These are phyloP conservation scores for Agonopterix heracliana DNA, from an alignment of 2,888 invertebrate genomes.

Conservation along the genomic window DNA sequence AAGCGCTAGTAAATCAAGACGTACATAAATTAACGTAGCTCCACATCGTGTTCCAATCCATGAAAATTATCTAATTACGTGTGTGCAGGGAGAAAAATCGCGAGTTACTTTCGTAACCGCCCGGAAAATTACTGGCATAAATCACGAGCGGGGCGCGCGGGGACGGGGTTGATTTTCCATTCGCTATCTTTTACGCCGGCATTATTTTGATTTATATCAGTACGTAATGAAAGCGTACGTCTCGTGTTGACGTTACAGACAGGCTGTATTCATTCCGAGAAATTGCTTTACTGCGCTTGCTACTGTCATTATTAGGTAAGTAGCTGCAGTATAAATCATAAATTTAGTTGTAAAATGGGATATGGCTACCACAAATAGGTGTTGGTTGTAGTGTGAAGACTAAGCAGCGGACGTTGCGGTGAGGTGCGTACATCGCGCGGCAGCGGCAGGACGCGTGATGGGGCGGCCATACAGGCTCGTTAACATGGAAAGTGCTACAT, in stretches of 20 bases:
- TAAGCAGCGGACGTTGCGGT: slow-evolving; percentile 57
- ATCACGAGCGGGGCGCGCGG: slow-evolving; percentile 42
- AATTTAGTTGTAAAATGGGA: slow-evolving; percentile 49
- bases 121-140: slow-evolving; percentile 73
- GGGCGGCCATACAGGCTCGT: slow-evolving; percentile 46
- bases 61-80: slow-evolving; percentile 73
- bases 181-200: slow-evolving; percentile 70
- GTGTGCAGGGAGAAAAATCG: slow-evolving; percentile 69
- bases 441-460: slow-evolving; percentile 33
- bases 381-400: slow-evolving; percentile 43
- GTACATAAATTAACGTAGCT: slow-evolving; percentile 22
- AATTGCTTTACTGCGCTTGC: slow-evolving; percentile 32
- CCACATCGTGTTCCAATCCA: slow-evolving; percentile 39
- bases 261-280: slow-evolving; percentile 46
- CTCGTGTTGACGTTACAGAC: slow-evolving; percentile 57
- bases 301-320: slow-evolving; percentile 45
- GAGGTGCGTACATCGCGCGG: slow-evolving; percentile 7
- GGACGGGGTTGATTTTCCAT: slow-evolving; percentile 67
- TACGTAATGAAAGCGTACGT: slow-evolving; percentile 71
- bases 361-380: slow-evolving; percentile 58
- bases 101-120: slow-evolving; percentile 71
- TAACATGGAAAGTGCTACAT: slow-evolving; percentile 60
- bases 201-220: slow-evolving; percentile 74
- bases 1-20: slow-evolving; percentile 1
- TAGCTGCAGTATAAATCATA: slow-evolving; percentile 40